Conservation (phyloP, 2,113 vertebrate genomes). For the Austrofundulus limnaeus region DNA sequence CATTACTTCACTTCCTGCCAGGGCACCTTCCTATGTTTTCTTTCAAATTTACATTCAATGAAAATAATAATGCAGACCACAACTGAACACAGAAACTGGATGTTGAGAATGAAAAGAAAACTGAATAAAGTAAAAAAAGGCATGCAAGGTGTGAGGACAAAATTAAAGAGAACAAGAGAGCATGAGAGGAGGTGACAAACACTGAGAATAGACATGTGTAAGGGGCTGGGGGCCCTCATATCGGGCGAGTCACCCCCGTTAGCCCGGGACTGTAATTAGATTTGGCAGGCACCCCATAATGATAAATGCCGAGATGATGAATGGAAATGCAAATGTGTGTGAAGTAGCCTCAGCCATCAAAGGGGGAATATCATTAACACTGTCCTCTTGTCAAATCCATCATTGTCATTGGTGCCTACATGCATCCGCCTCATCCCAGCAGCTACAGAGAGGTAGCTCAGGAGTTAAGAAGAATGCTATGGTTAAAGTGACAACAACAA, state of each 20-base stretch:
- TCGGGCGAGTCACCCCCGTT: slow-evolving; percentile 83
- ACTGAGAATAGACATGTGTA: slow-evolving; percentile 64
- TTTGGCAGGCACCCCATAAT: slow-evolving; percentile 92
- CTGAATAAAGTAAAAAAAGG: slow-evolving; percentile 28
- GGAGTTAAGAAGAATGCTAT: slow-evolving; percentile 61
- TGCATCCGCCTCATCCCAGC: slow-evolving; percentile 71
- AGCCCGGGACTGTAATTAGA: slow-evolving; percentile 97
- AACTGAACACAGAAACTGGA: slow-evolving; percentile 44
- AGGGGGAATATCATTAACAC: slow-evolving; percentile 91
- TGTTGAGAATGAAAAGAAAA: slow-evolving; percentile 36
- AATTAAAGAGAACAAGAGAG: slow-evolving; percentile 51
- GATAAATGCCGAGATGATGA: slow-evolving; percentile 96
- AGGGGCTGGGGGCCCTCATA: slow-evolving; percentile 82
- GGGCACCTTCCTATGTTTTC: slow-evolving; percentile 83
- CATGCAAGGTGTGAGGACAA: slow-evolving; percentile 38
- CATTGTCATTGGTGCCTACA: slow-evolving; percentile 88
- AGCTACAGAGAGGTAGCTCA: slow-evolving; percentile 66
- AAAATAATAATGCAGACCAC: slow-evolving; percentile 1
- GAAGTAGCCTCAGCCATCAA: slow-evolving; percentile 90
- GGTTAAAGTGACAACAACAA: slow-evolving; percentile 9
- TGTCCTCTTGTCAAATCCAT: slow-evolving; percentile 93
- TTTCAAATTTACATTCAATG: slow-evolving; percentile 47
- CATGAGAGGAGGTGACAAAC: slow-evolving; percentile 62
- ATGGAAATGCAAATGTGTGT: slow-evolving; percentile 96
- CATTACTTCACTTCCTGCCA: slow-evolving; percentile 85